These are phyloP conservation scores for Cephus pygmeus DNA, from an alignment of 2,888 invertebrate genomes.

Conservation along the genomic window DNA sequence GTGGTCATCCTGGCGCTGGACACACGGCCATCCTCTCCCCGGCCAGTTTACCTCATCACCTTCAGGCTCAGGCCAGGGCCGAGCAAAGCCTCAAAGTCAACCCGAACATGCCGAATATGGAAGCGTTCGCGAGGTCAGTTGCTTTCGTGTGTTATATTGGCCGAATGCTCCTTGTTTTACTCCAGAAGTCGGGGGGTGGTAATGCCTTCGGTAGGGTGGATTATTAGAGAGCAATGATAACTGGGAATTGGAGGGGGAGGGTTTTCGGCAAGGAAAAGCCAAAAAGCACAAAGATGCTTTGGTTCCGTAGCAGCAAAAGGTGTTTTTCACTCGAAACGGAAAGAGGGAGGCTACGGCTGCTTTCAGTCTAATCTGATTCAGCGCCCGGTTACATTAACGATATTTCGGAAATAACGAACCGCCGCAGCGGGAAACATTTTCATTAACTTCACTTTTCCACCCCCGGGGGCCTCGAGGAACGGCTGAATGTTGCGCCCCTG, in stretches of 20 bases:
- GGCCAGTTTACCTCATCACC: slow-evolving; percentile 82
- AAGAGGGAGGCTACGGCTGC: neutral
- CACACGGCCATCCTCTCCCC: slow-evolving; percentile 88
- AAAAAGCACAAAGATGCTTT: neutral
- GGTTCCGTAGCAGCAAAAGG: neutral
- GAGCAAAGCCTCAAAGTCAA: slow-evolving; percentile 87
- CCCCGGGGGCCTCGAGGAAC: neutral
- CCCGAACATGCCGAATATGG: slow-evolving; percentile 86
- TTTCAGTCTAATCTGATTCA: slow-evolving; percentile 28
- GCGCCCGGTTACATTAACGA: slow-evolving; percentile 26
- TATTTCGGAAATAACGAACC: slow-evolving; percentile 46
- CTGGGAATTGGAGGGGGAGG: neutral
- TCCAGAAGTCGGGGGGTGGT: neutral
- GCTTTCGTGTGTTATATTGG: slow-evolving; percentile 13
- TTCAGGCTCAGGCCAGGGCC: slow-evolving; percentile 77
- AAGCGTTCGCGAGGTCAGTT: slow-evolving; percentile 86
- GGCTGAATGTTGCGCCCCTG: neutral
- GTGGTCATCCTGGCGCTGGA: slow-evolving; percentile 77
- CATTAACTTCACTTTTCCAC: slow-evolving; percentile 47
- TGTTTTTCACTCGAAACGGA: slow-evolving; percentile 17
- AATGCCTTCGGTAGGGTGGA: neutral
- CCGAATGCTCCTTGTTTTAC: neutral
- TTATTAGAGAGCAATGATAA: neutral
- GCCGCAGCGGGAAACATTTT: slow-evolving; percentile 58
- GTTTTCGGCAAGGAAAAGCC: slow-evolving; percentile 9